A percentile compares a stretch with the other conserved stretches of the same genome.
Evolutionary conservation across 2,888 invertebrate species (phyloP).

Genomic region (Drosophila prostipennis): DNA sequence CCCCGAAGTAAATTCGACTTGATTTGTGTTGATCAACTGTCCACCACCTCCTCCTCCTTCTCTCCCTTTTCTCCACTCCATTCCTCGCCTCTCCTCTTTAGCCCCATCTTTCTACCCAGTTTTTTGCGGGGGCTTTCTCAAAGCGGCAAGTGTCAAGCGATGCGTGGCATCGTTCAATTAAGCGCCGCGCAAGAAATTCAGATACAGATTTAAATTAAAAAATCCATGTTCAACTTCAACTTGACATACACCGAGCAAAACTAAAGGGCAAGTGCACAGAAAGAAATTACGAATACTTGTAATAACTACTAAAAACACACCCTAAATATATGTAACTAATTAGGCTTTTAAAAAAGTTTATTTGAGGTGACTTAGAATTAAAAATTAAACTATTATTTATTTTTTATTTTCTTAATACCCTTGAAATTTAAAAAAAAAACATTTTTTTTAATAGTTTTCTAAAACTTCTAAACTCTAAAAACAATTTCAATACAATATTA

Average conservation of each 20-base stretch:
- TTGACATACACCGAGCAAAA: conserved; percentile 5
- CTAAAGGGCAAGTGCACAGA: conserved; percentile 14
- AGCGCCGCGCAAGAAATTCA: conserved; percentile 61
- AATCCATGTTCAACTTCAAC: conserved; percentile 18
- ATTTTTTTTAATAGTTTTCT: too few relatives aligned
- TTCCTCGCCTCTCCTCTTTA: not conserved
- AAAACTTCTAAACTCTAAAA: too few relatives aligned
- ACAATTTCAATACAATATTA: too few relatives aligned
- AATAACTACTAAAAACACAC: too few relatives aligned
- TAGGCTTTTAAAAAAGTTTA: too few relatives aligned
- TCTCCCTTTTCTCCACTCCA: not conserved
- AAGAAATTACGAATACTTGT: not conserved
- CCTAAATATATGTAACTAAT: too few relatives aligned
- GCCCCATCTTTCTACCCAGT: not conserved
- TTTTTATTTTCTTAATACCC: too few relatives aligned
- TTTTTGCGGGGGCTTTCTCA: conserved; percentile 34
- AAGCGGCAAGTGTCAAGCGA: conserved; percentile 60
- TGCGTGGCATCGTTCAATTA: conserved; percentile 47
- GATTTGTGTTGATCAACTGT: conserved; percentile 19
- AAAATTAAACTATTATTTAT: too few relatives aligned
- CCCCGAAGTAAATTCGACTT: conserved; percentile 32
- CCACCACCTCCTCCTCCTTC: conserved; percentile 1
- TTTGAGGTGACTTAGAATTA: too few relatives aligned
- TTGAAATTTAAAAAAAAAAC: too few relatives aligned
- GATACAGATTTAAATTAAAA: conserved; percentile 11